A percentile compares a stretch with the other conserved stretches of the same genome.
Evolutionary conservation across 2,797 vertebrate species (phyloP).

Genomic region (Bryconaethiops microstoma): DNA sequence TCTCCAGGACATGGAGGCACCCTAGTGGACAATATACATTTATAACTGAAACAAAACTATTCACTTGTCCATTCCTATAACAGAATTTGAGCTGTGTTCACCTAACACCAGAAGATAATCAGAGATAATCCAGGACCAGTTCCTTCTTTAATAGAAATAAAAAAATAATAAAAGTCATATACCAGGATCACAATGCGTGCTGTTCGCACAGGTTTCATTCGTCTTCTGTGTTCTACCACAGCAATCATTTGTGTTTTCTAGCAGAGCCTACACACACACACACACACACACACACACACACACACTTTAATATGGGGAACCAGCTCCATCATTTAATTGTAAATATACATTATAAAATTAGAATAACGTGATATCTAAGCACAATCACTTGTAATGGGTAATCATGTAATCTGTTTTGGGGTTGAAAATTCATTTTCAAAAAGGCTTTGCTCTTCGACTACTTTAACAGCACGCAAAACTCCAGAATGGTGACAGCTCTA

Average conservation of each 20-base stretch:
- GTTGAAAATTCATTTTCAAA: not conserved
- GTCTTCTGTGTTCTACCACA: constrained; percentile 72
- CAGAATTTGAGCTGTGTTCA: not conserved
- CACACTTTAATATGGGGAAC: constrained; percentile 10
- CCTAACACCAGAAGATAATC: not conserved
- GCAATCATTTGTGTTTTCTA: constrained; percentile 73
- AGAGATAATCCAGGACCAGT: not conserved
- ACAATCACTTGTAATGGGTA: not conserved
- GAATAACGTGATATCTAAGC: not conserved
- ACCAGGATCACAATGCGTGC: constrained; percentile 72
- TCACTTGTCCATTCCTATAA: not conserved
- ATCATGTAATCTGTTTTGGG: not conserved
- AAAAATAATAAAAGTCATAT: too few species aligned
- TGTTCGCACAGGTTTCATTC: constrained; percentile 77
- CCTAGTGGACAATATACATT: constrained; percentile 70
- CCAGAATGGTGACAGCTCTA: too few species aligned
- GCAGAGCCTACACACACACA: constrained; percentile 68
- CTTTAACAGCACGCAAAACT: too few species aligned
- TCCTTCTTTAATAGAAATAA: too few species aligned
- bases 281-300: constrained; percentile 31
- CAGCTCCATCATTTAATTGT: not conserved
- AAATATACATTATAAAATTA: not conserved
- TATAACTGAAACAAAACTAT: not conserved
- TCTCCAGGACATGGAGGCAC: constrained; percentile 84
- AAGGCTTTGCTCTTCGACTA: not conserved